Conservation (phyloP, 2,888 invertebrate species). For the Neoitamus cyanurus region DNA sequence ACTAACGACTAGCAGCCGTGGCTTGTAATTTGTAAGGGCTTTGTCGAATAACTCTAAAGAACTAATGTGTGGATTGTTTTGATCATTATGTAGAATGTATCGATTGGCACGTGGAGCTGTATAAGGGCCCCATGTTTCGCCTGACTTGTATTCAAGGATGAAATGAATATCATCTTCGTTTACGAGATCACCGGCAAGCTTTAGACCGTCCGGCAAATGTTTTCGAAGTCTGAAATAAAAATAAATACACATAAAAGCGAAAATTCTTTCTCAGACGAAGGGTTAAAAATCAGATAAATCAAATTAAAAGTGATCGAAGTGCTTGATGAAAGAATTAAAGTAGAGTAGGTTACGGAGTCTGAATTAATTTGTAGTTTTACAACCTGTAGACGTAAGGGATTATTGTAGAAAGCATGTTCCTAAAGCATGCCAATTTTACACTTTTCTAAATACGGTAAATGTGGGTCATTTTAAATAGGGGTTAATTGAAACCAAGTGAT, state of each 20-base stretch:
- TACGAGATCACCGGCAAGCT: slow-evolving; percentile 74
- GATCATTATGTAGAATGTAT: slow-evolving; percentile 86
- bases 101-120: slow-evolving; percentile 83
- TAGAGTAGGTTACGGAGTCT: too few relatives aligned
- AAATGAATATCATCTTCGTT: slow-evolving; percentile 83
- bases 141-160: slow-evolving; percentile 82
- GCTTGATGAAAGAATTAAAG: too few relatives aligned
- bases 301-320: too few relatives aligned
- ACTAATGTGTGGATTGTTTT: slow-evolving; percentile 79
- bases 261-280: too few relatives aligned
- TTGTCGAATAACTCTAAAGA: slow-evolving; percentile 78
- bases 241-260: neutral
- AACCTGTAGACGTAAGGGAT: too few relatives aligned
- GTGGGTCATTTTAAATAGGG: too few relatives aligned
- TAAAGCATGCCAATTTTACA: too few relatives aligned
- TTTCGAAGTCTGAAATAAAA: slow-evolving; percentile 66
- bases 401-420: too few relatives aligned
- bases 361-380: too few relatives aligned
- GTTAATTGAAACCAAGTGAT: too few relatives aligned
- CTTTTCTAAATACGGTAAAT: too few relatives aligned
- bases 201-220: slow-evolving; percentile 73
- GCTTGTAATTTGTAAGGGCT: slow-evolving; percentile 72
- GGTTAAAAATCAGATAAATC: too few relatives aligned
- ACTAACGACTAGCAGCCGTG: slow-evolving; percentile 81
- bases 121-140: slow-evolving; percentile 80